Evolutionary conservation across 2,797 vertebrate genomes (phyloP), one percentile per base, ranked within the genome.

Genomic region (Ctenopoma kingsleyae): DNA sequence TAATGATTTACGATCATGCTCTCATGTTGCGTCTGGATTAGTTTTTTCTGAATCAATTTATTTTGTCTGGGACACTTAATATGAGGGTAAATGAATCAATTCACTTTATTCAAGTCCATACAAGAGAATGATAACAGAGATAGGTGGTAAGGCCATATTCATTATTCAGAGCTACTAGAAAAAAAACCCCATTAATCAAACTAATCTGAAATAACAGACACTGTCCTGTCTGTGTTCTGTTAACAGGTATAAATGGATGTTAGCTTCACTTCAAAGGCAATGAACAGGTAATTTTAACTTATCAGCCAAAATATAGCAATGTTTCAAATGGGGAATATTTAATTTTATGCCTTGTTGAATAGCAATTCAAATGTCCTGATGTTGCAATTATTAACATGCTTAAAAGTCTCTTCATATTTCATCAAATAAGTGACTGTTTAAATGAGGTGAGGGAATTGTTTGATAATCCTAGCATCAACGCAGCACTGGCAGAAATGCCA

Each of bases 171-270:
- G 27, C 27, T 61, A 41, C 17, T 68, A 67, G 58, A 58, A 57
- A 59, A 47, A 57, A 64, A 50, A 4, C 48, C 7, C 22, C 49
- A 78, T 70, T 54, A 27, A 76, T 80, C 62, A 72, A 58, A 63
- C 32, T 77, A 56, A 76, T 79, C 49, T 70, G 47, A 67, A 79
- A 56, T 61, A 72, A 73, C 61, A 32, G 48, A 51, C 8, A 17
- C 9, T 53, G 54, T 56, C 48, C 49, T 67, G 49, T 48, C 63
- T 83, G 40, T 53, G 71, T 74, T 82, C 32, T 49, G 30, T 38
- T 80, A 80, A 71, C 62, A 56, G 50, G 27, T 74, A 80, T 48
- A 78, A 80, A 87, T 86, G 50, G 59, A 82, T 64, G 44, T 59
- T 44, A 50, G 67, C n/a, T 52, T 35, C 19, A 61, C 32, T 50